Base-by-base conservation (phyloP, 2,888 invertebrate species). In the Drosophila meridiana region DNA sequence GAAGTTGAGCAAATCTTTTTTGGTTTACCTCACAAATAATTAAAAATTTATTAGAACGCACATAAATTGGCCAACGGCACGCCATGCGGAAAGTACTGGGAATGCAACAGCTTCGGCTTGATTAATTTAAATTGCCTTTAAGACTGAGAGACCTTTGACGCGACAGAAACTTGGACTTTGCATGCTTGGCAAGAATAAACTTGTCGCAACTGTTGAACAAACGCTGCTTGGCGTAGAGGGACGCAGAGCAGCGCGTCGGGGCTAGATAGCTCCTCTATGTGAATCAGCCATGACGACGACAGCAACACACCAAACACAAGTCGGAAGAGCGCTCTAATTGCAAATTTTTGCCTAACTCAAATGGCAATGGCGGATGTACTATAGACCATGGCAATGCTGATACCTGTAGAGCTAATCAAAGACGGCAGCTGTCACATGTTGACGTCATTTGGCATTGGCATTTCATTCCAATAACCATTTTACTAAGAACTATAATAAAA, bases 321-420 rank as follows among this genome's bases (percentile, higher is more conserved):
- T 80, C 83, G 91, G 87, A 89, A 89, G 82, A 75, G 80, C 80
- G 89, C 82, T 89, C 87, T 83, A 89, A 74, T 83, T 89, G 77
- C 69, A 73, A 82, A 73, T 81, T 72, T 59, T 55, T 59, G 34
- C 66, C 43, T 34, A 60, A 38, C 42, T 43, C 42, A 42, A 42
- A 32, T 20, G 28, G 43, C 42, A 70, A 64, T 48, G 64, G 26
- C 62, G 56, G 50, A 62, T 55, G 34, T 60, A 11, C 43, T 4
- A 38, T 48, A 38, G 38, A 28, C 64, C 64, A 40, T 48, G 20
- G 55, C 34, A 42, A 30, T 53, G 45, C 9, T 42, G 45, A 52
- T 34, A 52, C 36, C 30, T 36, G 57, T 34, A 30, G 34, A 43
- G 28, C 34, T 30, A 42, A 20, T 52, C 36, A 52, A 7, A 36